Evolutionary conservation across 2,888 invertebrate species (phyloP).

Genomic region (Aleiodes testaceus): DNA sequence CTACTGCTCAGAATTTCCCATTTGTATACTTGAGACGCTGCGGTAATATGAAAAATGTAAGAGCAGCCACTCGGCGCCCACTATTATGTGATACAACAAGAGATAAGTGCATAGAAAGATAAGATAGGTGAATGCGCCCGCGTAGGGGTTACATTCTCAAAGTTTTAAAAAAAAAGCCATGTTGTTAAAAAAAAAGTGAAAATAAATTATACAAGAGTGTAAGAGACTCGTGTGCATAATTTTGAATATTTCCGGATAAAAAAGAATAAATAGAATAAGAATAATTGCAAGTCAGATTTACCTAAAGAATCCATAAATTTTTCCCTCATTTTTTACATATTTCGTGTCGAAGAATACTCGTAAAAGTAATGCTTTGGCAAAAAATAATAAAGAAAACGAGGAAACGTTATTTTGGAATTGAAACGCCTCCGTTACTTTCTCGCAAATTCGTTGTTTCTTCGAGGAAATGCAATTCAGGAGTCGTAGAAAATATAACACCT

Average conservation of each 20-base stretch:
- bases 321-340: not conserved
- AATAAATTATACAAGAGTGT: too few relatives aligned
- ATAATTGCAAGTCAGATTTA: too few relatives aligned
- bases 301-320: not conserved
- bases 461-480: conserved; percentile 63
- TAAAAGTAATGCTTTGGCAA: conserved; percentile 16
- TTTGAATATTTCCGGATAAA: conserved; percentile 39
- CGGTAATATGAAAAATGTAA: conserved; percentile 49
- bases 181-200: too few relatives aligned
- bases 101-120: conserved; percentile 53
- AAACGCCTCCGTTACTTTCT: not conserved
- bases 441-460: conserved; percentile 57
- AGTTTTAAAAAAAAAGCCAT: conserved; percentile 15
- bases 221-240: too few relatives aligned
- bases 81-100: conserved; percentile 55
- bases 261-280: not conserved
- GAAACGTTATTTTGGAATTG: not conserved
- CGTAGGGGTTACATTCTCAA: conserved; percentile 41
- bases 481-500: conserved; percentile 61
- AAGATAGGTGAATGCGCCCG: conserved; percentile 54
- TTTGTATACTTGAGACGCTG: conserved; percentile 31
- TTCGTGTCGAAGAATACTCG: conserved; percentile 20
- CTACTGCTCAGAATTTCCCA: not conserved
- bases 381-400: not conserved
- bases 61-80: conserved; percentile 46